Evolutionary conservation across 2,888 invertebrate species (phyloP).

Genomic region (Heliconius hortense): DNA sequence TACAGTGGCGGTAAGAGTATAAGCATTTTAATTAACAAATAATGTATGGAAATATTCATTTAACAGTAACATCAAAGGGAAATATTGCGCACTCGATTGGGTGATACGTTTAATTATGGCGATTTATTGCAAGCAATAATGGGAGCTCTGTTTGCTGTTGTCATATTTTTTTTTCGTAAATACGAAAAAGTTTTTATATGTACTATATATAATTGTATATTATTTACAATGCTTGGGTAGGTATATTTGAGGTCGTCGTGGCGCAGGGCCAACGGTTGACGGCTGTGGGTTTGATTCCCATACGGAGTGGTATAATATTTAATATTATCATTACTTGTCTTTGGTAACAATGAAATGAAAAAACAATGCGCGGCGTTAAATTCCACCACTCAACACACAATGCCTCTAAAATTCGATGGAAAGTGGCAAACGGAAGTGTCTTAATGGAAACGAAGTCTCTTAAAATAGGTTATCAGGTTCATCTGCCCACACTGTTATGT

Average conservation of each 20-base stretch:
- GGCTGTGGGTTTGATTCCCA: no score
- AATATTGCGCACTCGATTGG: conserved; percentile 65
- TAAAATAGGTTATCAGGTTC: no score
- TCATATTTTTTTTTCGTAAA: conserved; percentile 31
- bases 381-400: no score
- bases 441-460: no score
- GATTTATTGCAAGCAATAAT: conserved; percentile 44
- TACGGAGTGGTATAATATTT: no score
- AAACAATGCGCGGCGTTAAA: no score
- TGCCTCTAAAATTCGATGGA: no score
- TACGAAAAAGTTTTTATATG: background rate
- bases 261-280: no score
- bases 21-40: conserved; percentile 74
- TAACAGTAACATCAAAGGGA: conserved; percentile 65
- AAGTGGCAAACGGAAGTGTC: no score
- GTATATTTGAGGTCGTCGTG: background rate
- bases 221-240: background rate
- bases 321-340: no score
- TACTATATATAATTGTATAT: background rate
- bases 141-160: conserved; percentile 33
- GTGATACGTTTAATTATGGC: conserved; percentile 65
- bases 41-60: conserved; percentile 64
- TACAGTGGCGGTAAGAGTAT: conserved; percentile 51
- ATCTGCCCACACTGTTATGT: background rate
- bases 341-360: accelerated